These are phyloP conservation scores for Chinchilla lanigera DNA, from an alignment of 2,113 vertebrate species.

Conservation along the genomic window DNA sequence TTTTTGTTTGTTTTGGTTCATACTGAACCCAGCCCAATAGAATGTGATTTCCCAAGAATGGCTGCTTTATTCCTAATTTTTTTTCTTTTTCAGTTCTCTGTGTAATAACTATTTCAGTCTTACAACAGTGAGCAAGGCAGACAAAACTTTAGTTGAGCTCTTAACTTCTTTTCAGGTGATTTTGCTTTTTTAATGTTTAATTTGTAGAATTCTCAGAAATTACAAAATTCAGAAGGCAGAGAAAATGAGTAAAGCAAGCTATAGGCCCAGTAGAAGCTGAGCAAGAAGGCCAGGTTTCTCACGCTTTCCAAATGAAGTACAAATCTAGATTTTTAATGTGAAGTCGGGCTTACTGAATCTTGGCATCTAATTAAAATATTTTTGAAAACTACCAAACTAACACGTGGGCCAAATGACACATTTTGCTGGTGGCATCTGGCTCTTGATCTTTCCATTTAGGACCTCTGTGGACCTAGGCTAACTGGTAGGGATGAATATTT, in stretches of 20 bases:
- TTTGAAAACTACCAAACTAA: constrained; percentile 39
- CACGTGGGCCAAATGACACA: not conserved
- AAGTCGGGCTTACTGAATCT: constrained; percentile 8
- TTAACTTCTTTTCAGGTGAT: not conserved
- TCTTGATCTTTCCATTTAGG: not conserved
- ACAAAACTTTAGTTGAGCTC: not conserved
- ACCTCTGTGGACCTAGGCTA: not conserved
- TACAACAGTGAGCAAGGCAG: not conserved
- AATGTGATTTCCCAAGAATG: not conserved
- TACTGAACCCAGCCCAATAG: not conserved
- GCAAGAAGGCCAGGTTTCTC: not conserved
- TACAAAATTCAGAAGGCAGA: not conserved
- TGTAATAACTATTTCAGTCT: not conserved
- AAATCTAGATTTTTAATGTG: constrained; percentile 35
- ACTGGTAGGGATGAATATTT: not conserved
- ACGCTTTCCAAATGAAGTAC: constrained; percentile 14
- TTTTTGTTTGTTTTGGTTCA: not conserved
- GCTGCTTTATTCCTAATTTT: not conserved
- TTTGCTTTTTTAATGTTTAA: not conserved
- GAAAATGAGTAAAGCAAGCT: not conserved
- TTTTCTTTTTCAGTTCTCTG: not conserved
- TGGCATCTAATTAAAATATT: not conserved
- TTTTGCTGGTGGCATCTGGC: not conserved
- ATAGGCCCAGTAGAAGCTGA: not conserved
- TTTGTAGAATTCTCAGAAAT: not conserved